These are phyloP conservation scores for Atrichornis clamosus DNA, from an alignment of 2,113 vertebrate species.

Conservation along the genomic window DNA sequence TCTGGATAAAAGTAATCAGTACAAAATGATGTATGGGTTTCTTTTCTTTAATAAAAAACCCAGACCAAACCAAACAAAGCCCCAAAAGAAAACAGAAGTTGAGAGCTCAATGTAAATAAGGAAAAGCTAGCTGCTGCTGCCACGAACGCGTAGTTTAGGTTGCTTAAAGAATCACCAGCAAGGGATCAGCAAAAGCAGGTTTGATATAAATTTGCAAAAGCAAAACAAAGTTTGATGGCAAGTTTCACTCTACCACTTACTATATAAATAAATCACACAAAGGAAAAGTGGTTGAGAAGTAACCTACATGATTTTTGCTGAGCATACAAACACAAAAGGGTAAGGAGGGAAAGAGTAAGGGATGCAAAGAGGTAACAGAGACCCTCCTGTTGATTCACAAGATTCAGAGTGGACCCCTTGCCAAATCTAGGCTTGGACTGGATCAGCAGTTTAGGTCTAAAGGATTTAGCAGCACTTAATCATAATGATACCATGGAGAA, in stretches of 20 bases:
- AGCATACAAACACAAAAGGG: background rate
- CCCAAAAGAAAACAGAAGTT: background rate
- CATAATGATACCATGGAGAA: background rate
- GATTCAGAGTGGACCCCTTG: background rate
- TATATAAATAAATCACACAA: background rate
- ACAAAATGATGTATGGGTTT: background rate
- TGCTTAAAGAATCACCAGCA: background rate
- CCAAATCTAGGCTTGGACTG: background rate
- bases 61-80: background rate
- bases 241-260: background rate
- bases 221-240: background rate
- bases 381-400: background rate
- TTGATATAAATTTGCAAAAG: background rate
- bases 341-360: background rate
- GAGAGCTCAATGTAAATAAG: background rate
- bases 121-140: background rate
- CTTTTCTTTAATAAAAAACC: background rate
- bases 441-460: background rate
- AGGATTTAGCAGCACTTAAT: background rate
- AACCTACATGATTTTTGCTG: background rate
- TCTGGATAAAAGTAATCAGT: background rate
- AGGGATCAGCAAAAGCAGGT: background rate
- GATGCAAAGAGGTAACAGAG: background rate
- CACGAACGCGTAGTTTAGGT: background rate
- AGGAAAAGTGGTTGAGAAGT: background rate